Evolutionary conservation across 2,888 invertebrate genomes (phyloP).

Genomic region (Drosophila diplacantha): DNA sequence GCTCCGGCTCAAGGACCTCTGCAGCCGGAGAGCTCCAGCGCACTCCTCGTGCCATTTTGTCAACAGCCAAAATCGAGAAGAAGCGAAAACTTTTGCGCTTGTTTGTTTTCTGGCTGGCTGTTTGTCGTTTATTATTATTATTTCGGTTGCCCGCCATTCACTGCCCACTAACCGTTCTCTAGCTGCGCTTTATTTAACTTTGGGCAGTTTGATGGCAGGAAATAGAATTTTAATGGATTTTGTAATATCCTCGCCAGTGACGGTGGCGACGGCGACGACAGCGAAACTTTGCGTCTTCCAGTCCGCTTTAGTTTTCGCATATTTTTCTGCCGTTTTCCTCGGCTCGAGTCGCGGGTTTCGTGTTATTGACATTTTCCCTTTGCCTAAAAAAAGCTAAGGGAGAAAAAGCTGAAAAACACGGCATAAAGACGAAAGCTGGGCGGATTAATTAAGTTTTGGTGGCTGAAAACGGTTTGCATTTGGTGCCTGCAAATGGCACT

Average conservation of each 20-base stretch:
- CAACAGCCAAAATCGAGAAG: slow-evolving; percentile 38
- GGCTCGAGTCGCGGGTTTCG: slow-evolving; percentile 36
- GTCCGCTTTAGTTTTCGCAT: slow-evolving; percentile 33
- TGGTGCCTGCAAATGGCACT: slow-evolving; percentile 29
- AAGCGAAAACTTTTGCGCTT: slow-evolving; percentile 51
- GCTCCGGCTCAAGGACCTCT: slow-evolving; percentile 11
- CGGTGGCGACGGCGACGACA: slow-evolving; percentile 24
- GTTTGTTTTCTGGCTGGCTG: slow-evolving; percentile 55
- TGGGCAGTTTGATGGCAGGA: slow-evolving; percentile 72
- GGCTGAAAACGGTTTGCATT: slow-evolving; percentile 42
- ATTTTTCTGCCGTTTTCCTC: slow-evolving; percentile 41
- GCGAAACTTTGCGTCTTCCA: slow-evolving; percentile 49
- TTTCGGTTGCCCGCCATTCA: slow-evolving; percentile 49
- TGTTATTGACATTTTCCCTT: slow-evolving; percentile 55
- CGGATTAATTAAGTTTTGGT: slow-evolving; percentile 52
- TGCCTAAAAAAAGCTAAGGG: slow-evolving; percentile 7
- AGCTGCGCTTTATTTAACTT: slow-evolving; percentile 68
- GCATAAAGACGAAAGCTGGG: slow-evolving; percentile 35
- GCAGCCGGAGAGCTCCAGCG: background rate
- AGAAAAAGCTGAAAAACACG: background rate
- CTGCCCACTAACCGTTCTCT: slow-evolving; percentile 36
- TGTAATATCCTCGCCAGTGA: slow-evolving; percentile 60
- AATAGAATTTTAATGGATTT: slow-evolving; percentile 72
- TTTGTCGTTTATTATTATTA: slow-evolving; percentile 70
- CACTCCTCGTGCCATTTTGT: slow-evolving; percentile 44